Base-by-base conservation (phyloP, 2,797 vertebrate genomes). In the Bufotes viridis region DNA sequence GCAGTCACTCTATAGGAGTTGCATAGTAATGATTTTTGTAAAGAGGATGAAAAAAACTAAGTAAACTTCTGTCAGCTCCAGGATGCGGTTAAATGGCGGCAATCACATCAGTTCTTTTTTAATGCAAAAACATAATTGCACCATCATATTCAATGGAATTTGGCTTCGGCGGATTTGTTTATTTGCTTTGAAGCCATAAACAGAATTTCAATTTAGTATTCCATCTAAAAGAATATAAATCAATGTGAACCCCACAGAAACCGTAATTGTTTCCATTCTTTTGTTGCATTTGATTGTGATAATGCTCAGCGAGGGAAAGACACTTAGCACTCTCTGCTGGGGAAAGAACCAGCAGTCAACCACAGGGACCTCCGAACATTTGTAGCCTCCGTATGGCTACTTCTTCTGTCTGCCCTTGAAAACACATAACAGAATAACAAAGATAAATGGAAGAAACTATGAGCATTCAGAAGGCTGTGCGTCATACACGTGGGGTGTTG, bases 211-310 rank as follows among this genome's bases (percentile, higher is more conserved):
- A 88, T 85, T 82, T 82, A 85, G 78, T 65, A 75, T 75, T 89
- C 60, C 79, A 61, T 82, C 26, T 61, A 49, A 63, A 74, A 63
- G 70, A 82, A 82, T 61, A 86, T 86, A 89, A 89, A 89, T 82
- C 83, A 76, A 70, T 67, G 42, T 83, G 84, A 83, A 83, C 88
- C 61, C 88, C 74, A 74, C 80, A 20, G 88, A 78, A 89, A 85
- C 72, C 82, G 88, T 89, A 86, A 89, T 89, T 89, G 88, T 83
- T 87, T 86, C 83, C 22, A 22, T 82, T 78, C 81, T 70, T 78
- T 72, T 86, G 70, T 89, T 89, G 42, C 55, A 78, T 86, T 82
- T 78, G 82, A n/a, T 78, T 82, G 55, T 24, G 24, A 76, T 87
- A 86, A 86, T 83, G 29, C 74, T 69, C 72, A 89, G 72, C 42